phyloP scores from a whole-genome alignment of 2,888 invertebrate genomes.

The Cantharis nigra region DNA sequence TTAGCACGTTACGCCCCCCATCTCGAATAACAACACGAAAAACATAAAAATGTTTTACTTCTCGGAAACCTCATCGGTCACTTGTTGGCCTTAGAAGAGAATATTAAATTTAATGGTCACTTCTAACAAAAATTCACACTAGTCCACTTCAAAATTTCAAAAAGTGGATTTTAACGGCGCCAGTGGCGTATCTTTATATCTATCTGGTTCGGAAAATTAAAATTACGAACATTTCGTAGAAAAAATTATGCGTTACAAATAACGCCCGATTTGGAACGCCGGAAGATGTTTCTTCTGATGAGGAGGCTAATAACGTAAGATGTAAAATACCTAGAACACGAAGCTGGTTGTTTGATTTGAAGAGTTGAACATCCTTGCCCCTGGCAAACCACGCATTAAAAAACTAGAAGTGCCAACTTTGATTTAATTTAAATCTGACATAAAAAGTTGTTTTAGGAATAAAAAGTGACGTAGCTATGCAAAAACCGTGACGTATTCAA shows the following conservation, averaged over 20 bases:
- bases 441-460: constrained; percentile 23
- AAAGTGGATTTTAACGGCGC: background rate
- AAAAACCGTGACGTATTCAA: constrained; percentile 12
- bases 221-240: background rate
- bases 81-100: background rate
- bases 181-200: background rate
- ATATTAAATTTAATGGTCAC: background rate
- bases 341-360: background rate
- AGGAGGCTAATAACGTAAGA: background rate
- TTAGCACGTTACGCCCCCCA: background rate
- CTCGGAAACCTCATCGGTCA: background rate
- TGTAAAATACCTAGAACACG: background rate
- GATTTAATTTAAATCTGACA: constrained; percentile 20
- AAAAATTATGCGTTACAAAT: background rate
- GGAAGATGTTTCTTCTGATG: background rate
- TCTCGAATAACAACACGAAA: background rate
- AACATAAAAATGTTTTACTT: background rate
- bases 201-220: too few species aligned
- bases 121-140: background rate
- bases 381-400: constrained; percentile 13
- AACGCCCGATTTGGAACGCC: background rate
- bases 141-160: background rate
- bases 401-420: constrained; percentile 13
- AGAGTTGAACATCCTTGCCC: constrained; percentile 32
- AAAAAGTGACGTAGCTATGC: constrained; percentile 18